These are phyloP conservation scores for Battus philenor DNA, from an alignment of 1,140 invertebrate genomes.

Conservation along the genomic window DNA sequence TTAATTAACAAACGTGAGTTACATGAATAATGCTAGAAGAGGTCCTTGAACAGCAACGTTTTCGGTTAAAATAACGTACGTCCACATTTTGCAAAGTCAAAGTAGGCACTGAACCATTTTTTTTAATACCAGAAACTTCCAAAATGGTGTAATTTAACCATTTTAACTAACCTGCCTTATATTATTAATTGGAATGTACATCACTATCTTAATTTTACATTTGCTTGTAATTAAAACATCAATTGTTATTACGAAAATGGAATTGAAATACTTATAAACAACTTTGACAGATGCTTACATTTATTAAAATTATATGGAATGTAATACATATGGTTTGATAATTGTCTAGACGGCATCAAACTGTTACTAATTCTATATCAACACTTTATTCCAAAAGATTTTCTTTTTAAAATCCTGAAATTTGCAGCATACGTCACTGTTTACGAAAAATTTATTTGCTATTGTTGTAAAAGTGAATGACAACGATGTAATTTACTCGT, in stretches of 20 bases:
- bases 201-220: constrained; percentile 6
- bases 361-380: background rate
- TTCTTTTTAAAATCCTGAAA: background rate
- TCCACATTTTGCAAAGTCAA: constrained; percentile 19
- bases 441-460: too few species aligned
- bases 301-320: too few species aligned
- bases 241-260: background rate
- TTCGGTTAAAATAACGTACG: constrained; percentile 27
- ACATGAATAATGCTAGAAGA: constrained; percentile 63
- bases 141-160: constrained; percentile 22
- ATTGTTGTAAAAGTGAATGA: too few species aligned
- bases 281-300: too few species aligned
- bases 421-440: background rate
- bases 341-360: background rate
- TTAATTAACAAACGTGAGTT: constrained; percentile 72
- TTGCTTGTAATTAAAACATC: background rate
- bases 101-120: constrained; percentile 34
- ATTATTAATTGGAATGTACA: constrained; percentile 29
- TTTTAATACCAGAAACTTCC: constrained; percentile 23
- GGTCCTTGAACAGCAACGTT: constrained; percentile 46
- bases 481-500: too few species aligned
- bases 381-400: background rate
- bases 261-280: too few species aligned
- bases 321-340: too few species aligned
- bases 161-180: constrained; percentile 19